Evolutionary conservation across 2,888 invertebrate genomes (phyloP), one percentile per base, ranked within the genome.

Genomic region (Pelosia muscerda): DNA sequence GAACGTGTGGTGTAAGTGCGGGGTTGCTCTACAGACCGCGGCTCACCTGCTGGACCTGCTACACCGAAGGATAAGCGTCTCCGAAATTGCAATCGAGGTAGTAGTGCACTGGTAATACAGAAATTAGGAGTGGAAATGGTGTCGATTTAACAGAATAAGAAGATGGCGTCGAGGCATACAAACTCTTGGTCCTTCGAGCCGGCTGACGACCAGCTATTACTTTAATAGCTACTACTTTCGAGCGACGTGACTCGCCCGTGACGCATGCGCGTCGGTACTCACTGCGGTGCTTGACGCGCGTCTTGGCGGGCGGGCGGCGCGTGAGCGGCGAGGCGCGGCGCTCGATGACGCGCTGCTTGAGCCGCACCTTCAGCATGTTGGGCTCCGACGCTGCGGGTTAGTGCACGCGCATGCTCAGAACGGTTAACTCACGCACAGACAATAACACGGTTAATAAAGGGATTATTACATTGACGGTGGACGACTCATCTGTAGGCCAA

Each of bases 281-380:
- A 95, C 94, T 94, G 88, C 96, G 93, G 75, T 95, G 95, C 79
- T 95, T 97, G 96, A 92, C 97, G 96, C 95, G 96, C 87, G 84
- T 90, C 97, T 92, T 97, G 96, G 86, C 97, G 95, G 89, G 98
- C 95, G 89, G 98, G 80, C 98, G 96, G 84, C 97, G 96, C 83
- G 96, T 97, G 93, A 98, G 96, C 84, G 99, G 98, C 91, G 98
- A 98, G 90, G 98, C 97, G 91, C 99, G 97, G 81, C 98, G 97
- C 95, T 99, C 98, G 96, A 98, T 97, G 91, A 99, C 98, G 92
- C 99, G 98, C 95, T 98, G 98, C 95, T 98, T 98, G 91, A 98
- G 96, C 81, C 98, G 97, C 95, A 98, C 97, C 96, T 98, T 98
- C 95, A 98, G 96, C 95, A 99, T 96, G 96, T 99, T 99, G 85